A percentile compares a stretch with the other conserved stretches of the same genome.
phyloP scores from a whole-genome alignment of 2,113 vertebrate genomes.

The Perca fluviatilis region DNA sequence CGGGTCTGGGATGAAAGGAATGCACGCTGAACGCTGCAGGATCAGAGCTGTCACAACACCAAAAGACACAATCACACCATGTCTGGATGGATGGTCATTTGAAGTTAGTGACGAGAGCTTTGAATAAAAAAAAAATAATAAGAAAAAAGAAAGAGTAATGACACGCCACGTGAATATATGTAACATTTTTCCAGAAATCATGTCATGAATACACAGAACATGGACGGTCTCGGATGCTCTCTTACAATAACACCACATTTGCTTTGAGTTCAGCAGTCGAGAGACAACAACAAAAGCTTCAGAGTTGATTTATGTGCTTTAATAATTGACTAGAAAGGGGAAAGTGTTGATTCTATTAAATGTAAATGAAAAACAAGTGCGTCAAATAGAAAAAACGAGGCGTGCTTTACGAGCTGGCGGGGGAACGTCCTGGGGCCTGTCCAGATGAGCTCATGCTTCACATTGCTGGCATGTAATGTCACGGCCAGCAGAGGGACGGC shows the following conservation, averaged over 20 bases:
- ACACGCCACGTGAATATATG: slow-evolving; percentile 50
- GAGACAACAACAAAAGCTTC: slow-evolving; percentile 4
- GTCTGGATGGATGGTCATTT: slow-evolving; percentile 23
- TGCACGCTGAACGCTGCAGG: slow-evolving; percentile 63
- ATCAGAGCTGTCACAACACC: slow-evolving; percentile 78
- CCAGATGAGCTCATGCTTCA: slow-evolving; percentile 43
- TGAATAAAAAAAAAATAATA: neutral
- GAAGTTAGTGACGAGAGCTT: slow-evolving; percentile 19
- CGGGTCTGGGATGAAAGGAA: slow-evolving; percentile 74
- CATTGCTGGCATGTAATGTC: slow-evolving; percentile 61
- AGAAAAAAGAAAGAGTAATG: slow-evolving; percentile 24
- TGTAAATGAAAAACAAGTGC: slow-evolving; percentile 31
- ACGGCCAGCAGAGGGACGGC: slow-evolving; percentile 46
- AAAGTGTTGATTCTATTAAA: slow-evolving; percentile 7
- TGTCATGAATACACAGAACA: slow-evolving; percentile 31
- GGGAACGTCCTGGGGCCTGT: neutral
- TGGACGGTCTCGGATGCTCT: slow-evolving; percentile 7
- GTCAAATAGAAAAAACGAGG: slow-evolving; percentile 24
- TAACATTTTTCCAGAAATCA: slow-evolving; percentile 42
- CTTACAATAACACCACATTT: slow-evolving; percentile 49
- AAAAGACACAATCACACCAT: slow-evolving; percentile 52
- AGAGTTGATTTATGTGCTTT: slow-evolving; percentile 37
- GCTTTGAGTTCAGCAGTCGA: slow-evolving; percentile 38
- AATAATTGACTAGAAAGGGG: neutral
- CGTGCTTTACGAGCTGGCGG: neutral